Evolutionary conservation across 2,797 vertebrate species (phyloP).

Genomic region (Spinibarbus caldwelli): DNA sequence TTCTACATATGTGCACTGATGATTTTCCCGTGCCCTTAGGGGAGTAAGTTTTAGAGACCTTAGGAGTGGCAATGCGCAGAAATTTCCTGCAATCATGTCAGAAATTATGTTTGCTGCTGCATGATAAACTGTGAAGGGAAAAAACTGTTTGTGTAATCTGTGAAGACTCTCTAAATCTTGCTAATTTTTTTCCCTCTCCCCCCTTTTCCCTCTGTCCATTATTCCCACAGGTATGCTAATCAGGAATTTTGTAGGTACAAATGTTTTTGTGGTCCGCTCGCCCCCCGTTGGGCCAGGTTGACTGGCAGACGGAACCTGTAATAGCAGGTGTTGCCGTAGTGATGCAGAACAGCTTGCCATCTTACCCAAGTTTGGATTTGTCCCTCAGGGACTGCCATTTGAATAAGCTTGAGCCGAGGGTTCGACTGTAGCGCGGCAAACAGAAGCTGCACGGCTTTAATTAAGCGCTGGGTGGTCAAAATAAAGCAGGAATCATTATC

Average conservation of each 20-base stretch:
- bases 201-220: slow-evolving; percentile 55
- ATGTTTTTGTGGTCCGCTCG: slow-evolving; percentile 63
- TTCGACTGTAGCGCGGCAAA: slow-evolving; percentile 57
- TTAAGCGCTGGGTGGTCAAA: slow-evolving; percentile 57
- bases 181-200: slow-evolving; percentile 40
- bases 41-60: slow-evolving; percentile 39
- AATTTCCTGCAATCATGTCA: slow-evolving; percentile 44
- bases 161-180: slow-evolving; percentile 49
- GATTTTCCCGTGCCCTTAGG: slow-evolving; percentile 47
- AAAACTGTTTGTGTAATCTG: slow-evolving; percentile 20
- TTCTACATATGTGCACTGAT: slow-evolving; percentile 54
- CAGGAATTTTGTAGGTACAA: slow-evolving; percentile 71
- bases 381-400: slow-evolving; percentile 70
- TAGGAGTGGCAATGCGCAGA: slow-evolving; percentile 23
- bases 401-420: slow-evolving; percentile 63
- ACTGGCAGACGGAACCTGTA: slow-evolving; percentile 74
- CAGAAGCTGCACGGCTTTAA: slow-evolving; percentile 62
- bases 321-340: slow-evolving; percentile 74
- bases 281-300: slow-evolving; percentile 67
- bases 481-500: slow-evolving; percentile 52
- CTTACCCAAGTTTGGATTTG: slow-evolving; percentile 71
- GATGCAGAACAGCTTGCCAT: slow-evolving; percentile 74
- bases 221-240: slow-evolving; percentile 68
- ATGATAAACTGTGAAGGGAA: slow-evolving; percentile 17
- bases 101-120: slow-evolving; percentile 39